Percentiles rank a stretch among this genome's conserved stretches.
phyloP scores from a whole-genome alignment of 2,797 vertebrate genomes.

The Betta splendens region DNA sequence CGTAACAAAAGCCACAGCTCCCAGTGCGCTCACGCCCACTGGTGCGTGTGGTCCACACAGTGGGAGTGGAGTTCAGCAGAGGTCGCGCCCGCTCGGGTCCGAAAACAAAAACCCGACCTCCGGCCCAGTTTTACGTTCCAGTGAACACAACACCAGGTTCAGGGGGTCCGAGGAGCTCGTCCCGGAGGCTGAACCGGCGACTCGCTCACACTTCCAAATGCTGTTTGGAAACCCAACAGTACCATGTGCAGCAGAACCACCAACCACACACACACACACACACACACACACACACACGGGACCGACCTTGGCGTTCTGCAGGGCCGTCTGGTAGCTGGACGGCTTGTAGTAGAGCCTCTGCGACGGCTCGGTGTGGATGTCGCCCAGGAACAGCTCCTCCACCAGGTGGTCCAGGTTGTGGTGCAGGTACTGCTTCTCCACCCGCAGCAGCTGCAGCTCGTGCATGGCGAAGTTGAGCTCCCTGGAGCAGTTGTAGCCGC shows the following conservation, averaged over 20 bases:
- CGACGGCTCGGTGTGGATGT: slow-evolving; percentile 90
- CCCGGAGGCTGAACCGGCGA: neutral
- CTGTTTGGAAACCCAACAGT: too few species aligned
- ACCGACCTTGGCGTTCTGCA: slow-evolving; percentile 92
- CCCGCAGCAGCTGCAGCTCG: slow-evolving; percentile 92
- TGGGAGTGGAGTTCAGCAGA: slow-evolving; percentile 30
- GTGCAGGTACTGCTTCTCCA: slow-evolving; percentile 94
- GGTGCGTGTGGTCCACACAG: slow-evolving; percentile 54
- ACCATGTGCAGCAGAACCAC: too few species aligned
- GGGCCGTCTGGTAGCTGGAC: slow-evolving; percentile 92
- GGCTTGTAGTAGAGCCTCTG: slow-evolving; percentile 95
- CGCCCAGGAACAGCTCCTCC: slow-evolving; percentile 94
- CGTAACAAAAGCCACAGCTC: neutral
- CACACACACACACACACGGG: too few species aligned
- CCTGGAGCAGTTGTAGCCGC: slow-evolving; percentile 85
- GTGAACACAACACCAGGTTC: slow-evolving; percentile 19
- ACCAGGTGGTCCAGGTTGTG: slow-evolving; percentile 92
- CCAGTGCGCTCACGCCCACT: slow-evolving; percentile 12
- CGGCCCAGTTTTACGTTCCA: neutral
- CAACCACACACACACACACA: too few species aligned
- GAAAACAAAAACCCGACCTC: slow-evolving; percentile 32
- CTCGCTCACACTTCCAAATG: too few species aligned
- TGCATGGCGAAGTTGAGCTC: slow-evolving; percentile 96
- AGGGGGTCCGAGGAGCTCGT: slow-evolving; percentile 9
- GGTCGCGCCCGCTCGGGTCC: slow-evolving; percentile 11